A percentile compares a stretch with the other conserved stretches of the same genome.
phyloP scores from a whole-genome alignment of 2,113 vertebrate species.

The Periophthalmodon schlosseri region DNA sequence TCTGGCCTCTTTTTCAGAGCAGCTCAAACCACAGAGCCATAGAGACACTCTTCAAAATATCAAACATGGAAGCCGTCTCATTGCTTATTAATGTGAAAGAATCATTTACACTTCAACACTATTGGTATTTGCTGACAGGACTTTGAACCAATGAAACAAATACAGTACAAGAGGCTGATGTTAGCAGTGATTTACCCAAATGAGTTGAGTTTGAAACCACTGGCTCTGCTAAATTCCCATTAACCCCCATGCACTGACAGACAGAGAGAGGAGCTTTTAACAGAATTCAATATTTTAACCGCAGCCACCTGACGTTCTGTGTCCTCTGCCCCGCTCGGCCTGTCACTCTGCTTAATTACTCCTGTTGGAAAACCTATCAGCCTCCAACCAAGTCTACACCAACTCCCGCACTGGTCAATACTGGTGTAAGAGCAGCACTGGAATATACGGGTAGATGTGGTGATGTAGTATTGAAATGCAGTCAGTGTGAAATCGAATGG shows the following conservation, averaged over 20 bases:
- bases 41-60: not conserved
- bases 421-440: not conserved
- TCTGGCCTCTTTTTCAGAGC: not conserved
- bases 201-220: conserved; percentile 10
- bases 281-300: conserved; percentile 57
- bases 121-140: conserved; percentile 12
- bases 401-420: conserved; percentile 25
- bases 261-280: conserved; percentile 37
- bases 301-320: conserved; percentile 11
- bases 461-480: too few relatives aligned
- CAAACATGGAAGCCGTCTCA: not conserved
- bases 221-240: conserved; percentile 30
- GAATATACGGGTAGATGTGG: not conserved
- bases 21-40: not conserved
- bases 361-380: conserved; percentile 52
- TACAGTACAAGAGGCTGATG: not conserved
- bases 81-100: conserved; percentile 15
- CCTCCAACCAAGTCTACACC: conserved; percentile 21
- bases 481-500: too few relatives aligned
- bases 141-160: not conserved
- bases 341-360: conserved; percentile 64
- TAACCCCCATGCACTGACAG: conserved; percentile 5
- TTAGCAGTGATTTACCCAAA: not conserved
- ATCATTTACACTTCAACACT: conserved; percentile 23
- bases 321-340: conserved; percentile 29